A percentile compares a stretch with the other conserved stretches of the same genome.
Conservation (phyloP, 2,113 vertebrate species). For the Edolisoma coerulescens region DNA sequence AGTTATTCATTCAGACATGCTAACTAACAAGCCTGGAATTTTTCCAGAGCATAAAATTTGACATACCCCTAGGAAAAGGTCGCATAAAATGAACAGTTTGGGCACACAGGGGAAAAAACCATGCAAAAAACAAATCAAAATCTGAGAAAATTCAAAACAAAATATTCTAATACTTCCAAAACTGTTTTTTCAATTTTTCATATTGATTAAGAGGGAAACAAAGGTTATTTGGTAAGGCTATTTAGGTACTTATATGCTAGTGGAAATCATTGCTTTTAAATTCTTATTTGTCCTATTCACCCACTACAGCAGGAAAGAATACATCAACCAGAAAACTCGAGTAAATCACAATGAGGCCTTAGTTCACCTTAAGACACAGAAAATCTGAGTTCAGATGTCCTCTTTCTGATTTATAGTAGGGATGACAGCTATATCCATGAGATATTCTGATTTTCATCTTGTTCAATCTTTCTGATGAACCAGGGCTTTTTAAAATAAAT, state of each 20-base stretch:
- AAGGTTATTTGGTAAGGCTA: neutral
- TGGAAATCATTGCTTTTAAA: neutral
- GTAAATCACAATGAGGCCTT: neutral
- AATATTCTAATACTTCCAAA: neutral
- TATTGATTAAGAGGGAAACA: neutral
- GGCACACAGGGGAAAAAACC: neutral
- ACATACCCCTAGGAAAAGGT: neutral
- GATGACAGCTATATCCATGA: neutral
- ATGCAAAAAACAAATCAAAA: neutral
- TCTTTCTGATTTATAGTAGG: neutral
- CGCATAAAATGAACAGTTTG: neutral
- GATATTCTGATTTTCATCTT: neutral
- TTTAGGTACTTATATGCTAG: neutral
- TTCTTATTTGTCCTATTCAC: neutral
- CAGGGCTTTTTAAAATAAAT: neutral
- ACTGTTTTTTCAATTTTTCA: neutral
- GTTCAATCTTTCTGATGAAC: neutral
- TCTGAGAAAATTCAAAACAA: neutral
- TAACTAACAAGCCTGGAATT: neutral
- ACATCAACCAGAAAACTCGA: neutral
- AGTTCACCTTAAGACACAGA: neutral
- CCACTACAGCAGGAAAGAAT: neutral
- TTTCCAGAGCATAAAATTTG: neutral
- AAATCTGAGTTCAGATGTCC: neutral
- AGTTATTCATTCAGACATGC: neutral